phyloP scores from a whole-genome alignment of 2,113 vertebrate species.

The Rhegmatorhina hoffmannsi region DNA sequence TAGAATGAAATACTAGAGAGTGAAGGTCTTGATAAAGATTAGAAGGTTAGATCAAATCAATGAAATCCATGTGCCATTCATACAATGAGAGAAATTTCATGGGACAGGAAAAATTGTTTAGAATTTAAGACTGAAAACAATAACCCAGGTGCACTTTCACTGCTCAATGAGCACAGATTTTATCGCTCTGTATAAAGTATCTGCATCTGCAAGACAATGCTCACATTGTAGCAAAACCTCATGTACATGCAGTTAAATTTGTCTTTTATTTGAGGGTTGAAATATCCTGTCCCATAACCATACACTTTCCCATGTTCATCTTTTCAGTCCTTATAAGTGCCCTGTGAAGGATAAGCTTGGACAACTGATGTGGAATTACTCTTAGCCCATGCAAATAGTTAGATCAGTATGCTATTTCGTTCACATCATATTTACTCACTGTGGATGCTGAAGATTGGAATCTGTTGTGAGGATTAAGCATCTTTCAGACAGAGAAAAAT shows the following conservation, averaged over 20 bases:
- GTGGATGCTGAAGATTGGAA: not conserved
- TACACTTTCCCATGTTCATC: fast-evolving
- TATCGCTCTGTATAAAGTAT: not conserved
- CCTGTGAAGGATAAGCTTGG: not conserved
- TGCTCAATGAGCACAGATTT: not conserved
- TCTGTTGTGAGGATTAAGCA: not conserved
- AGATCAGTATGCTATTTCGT: not conserved
- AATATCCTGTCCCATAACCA: not conserved
- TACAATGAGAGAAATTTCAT: not conserved
- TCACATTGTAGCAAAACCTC: not conserved
- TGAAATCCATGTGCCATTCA: not conserved
- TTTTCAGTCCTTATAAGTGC: not conserved
- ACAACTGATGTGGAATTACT: not conserved
- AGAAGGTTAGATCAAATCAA: not conserved
- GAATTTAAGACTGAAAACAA: not conserved
- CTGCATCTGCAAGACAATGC: not conserved
- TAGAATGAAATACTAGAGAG: not conserved
- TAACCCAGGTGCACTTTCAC: not conserved
- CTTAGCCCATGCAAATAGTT: not conserved
- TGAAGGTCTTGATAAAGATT: not conserved
- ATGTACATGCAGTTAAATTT: not conserved
- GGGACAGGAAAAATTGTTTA: not conserved
- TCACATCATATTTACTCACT: not conserved
- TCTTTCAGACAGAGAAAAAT: not conserved
- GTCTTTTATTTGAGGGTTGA: not conserved